Evolutionary conservation across 2,797 vertebrate species (phyloP), one percentile per base, ranked within the genome.

Genomic region (Graptemys geographica): DNA sequence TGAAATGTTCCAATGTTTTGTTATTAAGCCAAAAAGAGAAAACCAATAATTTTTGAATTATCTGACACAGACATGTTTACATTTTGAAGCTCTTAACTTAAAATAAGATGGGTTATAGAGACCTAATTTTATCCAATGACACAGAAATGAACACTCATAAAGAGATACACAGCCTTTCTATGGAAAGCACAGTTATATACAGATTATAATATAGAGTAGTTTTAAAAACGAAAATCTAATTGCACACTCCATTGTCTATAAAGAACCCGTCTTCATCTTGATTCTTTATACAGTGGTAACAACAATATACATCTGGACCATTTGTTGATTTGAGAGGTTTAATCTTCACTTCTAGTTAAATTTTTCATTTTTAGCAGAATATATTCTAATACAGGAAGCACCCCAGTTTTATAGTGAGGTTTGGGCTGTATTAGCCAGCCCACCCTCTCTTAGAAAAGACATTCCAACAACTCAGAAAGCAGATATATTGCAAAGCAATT

Each of bases 21-120:
- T 85, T 95, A 88, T 93, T 83, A 53, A 96, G 89, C 4, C 23
- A 82, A 83, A 41, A 92, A 85, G 76, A 81, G 81, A 95, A 95
- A 97, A 76, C 23, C 52, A 95, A 79, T 94, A 91, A 76, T 96
- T 95, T 96, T 92, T 93, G 10, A 82, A 82, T 94, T 96, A 93
- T 93, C 59, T 90, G 41, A 83, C 88, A 82, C 81, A 94, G 78
- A 37, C 49, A 47, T 89, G 44, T 95, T 97, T 96, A 91, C 3
- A 74, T 91, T 88, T 55, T 51, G 85, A 92, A 89, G 65, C 41
- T 92, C 82, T 79, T 72, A 37, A 93, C 78, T 92, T 95, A 83
- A 94, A 87, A 72, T 19, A 59, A 13, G 31, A 4, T 87, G 83
- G 85, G 23, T 65, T 94, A 21, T 79, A 41, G n/a, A 90, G 18